phyloP scores from a whole-genome alignment of 1,140 invertebrate genomes.

The Ladona fulva region DNA sequence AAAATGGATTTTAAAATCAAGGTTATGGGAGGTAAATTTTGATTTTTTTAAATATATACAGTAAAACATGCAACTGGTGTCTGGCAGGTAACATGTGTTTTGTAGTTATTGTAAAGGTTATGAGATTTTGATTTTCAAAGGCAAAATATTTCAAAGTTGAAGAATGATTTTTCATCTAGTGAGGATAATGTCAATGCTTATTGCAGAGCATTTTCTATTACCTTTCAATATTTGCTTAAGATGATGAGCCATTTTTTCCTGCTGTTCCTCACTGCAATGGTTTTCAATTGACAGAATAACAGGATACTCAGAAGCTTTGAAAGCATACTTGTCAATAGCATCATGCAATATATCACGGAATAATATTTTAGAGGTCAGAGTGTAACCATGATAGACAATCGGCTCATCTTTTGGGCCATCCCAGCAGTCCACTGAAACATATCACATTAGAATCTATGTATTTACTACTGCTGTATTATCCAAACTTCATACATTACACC shows the following conservation, averaged over 20 bases:
- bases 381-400: slow-evolving; percentile 48
- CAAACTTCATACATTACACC: background rate
- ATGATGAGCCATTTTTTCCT: slow-evolving; percentile 42
- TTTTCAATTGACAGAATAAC: slow-evolving; percentile 50
- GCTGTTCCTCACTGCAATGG: slow-evolving; percentile 44
- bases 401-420: slow-evolving; percentile 48
- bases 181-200: no score
- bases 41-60: no score
- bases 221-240: slow-evolving; percentile 44
- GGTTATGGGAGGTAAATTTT: no score
- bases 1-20: no score
- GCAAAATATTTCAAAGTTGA: no score
- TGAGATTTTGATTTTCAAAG: no score
- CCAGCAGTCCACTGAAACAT: slow-evolving; percentile 47
- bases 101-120: no score
- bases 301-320: slow-evolving; percentile 39
- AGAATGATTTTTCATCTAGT: no score
- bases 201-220: no score
- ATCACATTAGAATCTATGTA: background rate
- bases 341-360: slow-evolving; percentile 45
- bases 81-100: no score
- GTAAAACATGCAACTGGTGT: no score
- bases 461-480: background rate
- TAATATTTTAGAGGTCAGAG: slow-evolving; percentile 45
- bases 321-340: slow-evolving; percentile 37